Percentiles rank a stretch among this genome's conserved stretches.
Evolutionary conservation across 2,888 invertebrate genomes (phyloP).

Genomic region (Sisyra nigra): DNA sequence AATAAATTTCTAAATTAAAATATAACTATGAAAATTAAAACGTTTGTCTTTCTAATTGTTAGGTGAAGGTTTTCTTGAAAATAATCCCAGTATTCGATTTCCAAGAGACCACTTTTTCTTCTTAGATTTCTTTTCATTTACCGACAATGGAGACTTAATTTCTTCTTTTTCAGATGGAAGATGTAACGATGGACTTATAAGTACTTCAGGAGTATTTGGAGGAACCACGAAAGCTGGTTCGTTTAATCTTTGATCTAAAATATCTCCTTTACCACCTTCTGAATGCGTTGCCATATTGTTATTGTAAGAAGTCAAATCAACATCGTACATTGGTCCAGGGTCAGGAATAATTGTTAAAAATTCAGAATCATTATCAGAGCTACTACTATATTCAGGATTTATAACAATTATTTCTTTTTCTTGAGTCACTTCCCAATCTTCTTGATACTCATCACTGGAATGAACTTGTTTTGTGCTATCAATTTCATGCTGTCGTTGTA

Average conservation of each 20-base stretch:
- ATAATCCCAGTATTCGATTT: background rate
- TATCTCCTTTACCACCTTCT: background rate
- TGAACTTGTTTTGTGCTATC: background rate
- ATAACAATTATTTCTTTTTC: constrained; percentile 1
- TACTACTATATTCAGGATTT: constrained; percentile 2
- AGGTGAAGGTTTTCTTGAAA: background rate
- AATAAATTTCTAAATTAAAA: too few species aligned
- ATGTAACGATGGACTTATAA: too few species aligned
- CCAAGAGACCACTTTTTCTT: constrained; percentile 1
- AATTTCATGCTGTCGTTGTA: background rate
- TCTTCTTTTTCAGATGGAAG: too few species aligned
- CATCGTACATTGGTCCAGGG: background rate
- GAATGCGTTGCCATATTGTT: background rate
- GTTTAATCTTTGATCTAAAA: too few species aligned
- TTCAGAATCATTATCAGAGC: background rate
- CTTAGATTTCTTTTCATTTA: background rate
- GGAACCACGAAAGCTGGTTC: too few species aligned
- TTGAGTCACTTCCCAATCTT: constrained; percentile 2
- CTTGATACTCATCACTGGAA: background rate
- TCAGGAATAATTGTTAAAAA: background rate
- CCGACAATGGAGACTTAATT: too few species aligned
- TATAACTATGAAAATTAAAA: too few species aligned
- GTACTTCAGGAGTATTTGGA: too few species aligned
- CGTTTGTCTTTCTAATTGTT: background rate
- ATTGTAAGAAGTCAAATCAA: constrained; percentile 1